Base-by-base conservation (phyloP, 2,888 invertebrate species). In the Synergus umbraculus region DNA sequence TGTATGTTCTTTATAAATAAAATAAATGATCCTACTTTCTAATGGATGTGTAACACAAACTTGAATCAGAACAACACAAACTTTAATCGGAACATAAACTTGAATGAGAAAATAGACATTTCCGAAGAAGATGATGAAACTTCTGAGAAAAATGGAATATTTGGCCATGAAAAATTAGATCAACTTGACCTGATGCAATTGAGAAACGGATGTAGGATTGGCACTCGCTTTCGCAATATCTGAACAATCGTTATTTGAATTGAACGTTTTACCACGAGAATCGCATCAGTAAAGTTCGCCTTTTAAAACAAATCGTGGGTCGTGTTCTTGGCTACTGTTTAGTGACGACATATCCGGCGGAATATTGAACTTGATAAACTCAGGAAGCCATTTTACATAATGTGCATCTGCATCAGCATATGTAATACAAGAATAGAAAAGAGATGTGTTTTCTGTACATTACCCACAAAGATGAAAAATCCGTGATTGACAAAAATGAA, bases 311-410 rank as follows among this genome's bases (percentile, higher is more conserved):
- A 54, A 54, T 73, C 49, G 73, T 73, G 73, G 73, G 73, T 73
- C 73, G 73, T 37, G 29, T 37, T 54, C 49, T 49, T 73, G n/a
- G 73, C n/a, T 37, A 13, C n/a, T 60, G n/a, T 54, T 73, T 37
- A 73, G 49, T 54, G 73, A 73, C 73, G 43, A 58, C 37, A 58
- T 29, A 67, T 37, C 49, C 69, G 49, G 41, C 63, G 63, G 69
- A 73, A 73, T 73, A 79, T 83, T 77, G 78, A 82, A 78, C 79
- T 83, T 80, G 80, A 83, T 78, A 79, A 78, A 78, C 79, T 80
- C 81, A 76, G 80, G 81, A 83, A 82, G 77, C 46, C 76, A 22
- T 60, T 76, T 80, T 83, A 78, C 73, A 79, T 73, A 73, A 0
- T 76, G n/a, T 46, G 58, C 69, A 76, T 78, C 54, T 73, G 37